Base-by-base conservation (phyloP, 2,888 invertebrate species). In the Sinohyriopsis cumingii region DNA sequence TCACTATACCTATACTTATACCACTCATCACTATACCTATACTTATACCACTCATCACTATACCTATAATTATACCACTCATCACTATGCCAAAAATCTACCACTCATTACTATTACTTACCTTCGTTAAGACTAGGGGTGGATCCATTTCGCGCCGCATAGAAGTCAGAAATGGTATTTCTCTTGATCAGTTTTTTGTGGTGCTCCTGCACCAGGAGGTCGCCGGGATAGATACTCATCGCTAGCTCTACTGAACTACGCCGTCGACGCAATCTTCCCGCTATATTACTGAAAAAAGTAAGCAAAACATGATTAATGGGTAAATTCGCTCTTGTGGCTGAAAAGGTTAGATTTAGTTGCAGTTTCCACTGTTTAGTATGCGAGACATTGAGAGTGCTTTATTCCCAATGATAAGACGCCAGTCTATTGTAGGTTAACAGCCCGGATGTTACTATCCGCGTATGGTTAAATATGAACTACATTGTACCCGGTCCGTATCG, bases 131-230 rank as follows among this genome's bases (percentile, higher is more conserved):
- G 68, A 57, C 61, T 70, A 22, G 72, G 63, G 15, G 75, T 71
- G 0, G 79, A 73, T 53, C 80, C 77, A 75, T 82, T 79, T 67
- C 83, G 82, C 56, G 76, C 79, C 67, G 85, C 84, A 69, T 87
- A 87, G 76, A 89, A 89, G 68, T 89, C 89, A 1, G 88, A 87
- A 54, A 89, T 87, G 25, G 89, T 89, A 76, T 88, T 88, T 20
- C 89, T 75, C 72, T 89, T 89, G 75, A 88, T 86, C 64, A 89
- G 83, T 67, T 86, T 85, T 71, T 87, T 86, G 76, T 86, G 86
- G 60, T 83, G 84, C 65, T 85, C 87, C 70, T 86, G 87, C 0
- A 84, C 86, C 59, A 89, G 76, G 5, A 89, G 81, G 68, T 89
- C 89, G 0, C 89, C 88, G 9, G 89, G 89, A 77, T 88, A 88